Conservation (phyloP, 2,888 invertebrate species). For the Lithosia quadra region DNA sequence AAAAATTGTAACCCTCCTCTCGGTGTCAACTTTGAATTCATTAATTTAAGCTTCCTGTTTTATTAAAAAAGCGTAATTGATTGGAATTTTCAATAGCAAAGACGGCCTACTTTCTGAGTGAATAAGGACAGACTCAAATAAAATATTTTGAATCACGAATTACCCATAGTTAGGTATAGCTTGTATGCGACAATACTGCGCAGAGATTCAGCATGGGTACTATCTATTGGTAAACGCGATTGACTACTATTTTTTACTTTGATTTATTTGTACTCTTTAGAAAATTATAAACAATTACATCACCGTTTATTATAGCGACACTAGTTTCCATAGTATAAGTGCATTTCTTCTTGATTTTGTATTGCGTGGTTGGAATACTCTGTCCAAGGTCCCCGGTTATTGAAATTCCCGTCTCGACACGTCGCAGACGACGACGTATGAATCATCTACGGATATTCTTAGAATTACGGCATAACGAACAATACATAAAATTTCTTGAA, state of each 20-base stretch:
- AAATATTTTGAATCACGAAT: background rate
- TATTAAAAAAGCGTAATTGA: slow-evolving; percentile 39
- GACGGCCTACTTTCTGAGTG: slow-evolving; percentile 21
- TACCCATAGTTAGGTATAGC: too few relatives aligned
- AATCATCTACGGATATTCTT: background rate
- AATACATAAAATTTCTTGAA: background rate
- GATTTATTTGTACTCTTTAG: too few relatives aligned
- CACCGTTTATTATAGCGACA: too few relatives aligned
- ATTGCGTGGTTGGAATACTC: background rate
- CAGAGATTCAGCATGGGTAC: too few relatives aligned
- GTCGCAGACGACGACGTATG: slow-evolving; percentile 2
- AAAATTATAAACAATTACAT: too few relatives aligned
- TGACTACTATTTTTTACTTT: too few relatives aligned
- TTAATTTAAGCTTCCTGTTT: slow-evolving; percentile 49
- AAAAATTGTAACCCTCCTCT: slow-evolving; percentile 34
- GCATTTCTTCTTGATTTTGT: background rate
- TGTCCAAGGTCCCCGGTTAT: background rate
- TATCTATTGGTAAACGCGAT: too few relatives aligned
- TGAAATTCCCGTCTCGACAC: background rate
- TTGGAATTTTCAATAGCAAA: slow-evolving; percentile 50
- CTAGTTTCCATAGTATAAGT: background rate
- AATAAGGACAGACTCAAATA: slow-evolving; percentile 15
- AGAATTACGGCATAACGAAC: background rate
- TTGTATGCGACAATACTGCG: too few relatives aligned
- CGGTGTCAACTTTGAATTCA: slow-evolving; percentile 46